A percentile compares a stretch with the other conserved stretches of the same genome.
These are phyloP conservation scores for Thripadectes ignobilis DNA, from an alignment of 2,797 vertebrate species.

Conservation along the genomic window DNA sequence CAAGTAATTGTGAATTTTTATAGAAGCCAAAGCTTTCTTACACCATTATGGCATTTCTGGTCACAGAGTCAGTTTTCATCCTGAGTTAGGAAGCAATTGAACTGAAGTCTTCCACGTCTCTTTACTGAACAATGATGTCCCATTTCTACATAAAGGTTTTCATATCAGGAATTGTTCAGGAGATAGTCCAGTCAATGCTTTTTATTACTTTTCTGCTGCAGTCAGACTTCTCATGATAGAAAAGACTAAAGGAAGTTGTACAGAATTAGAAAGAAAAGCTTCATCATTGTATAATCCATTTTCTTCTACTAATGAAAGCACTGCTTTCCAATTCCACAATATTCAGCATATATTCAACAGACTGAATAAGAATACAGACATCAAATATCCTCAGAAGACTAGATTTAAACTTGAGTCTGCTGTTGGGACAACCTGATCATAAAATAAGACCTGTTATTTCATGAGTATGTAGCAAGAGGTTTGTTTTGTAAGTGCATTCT, in stretches of 20 bases:
- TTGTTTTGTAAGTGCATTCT: not conserved
- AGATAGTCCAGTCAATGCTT: not conserved
- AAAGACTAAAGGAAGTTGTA: not conserved
- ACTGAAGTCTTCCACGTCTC: not conserved
- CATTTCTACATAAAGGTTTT: not conserved
- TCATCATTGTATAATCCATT: not conserved
- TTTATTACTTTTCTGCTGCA: not conserved
- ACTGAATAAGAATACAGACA: not conserved
- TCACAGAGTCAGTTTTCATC: not conserved
- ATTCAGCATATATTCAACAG: not conserved
- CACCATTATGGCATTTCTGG: not conserved
- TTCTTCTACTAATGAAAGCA: not conserved
- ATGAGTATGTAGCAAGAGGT: not conserved
- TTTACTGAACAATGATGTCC: not conserved
- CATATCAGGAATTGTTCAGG: not conserved
- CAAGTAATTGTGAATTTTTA: not conserved
- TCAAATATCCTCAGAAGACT: not conserved
- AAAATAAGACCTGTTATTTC: not conserved
- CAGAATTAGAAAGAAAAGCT: not conserved
- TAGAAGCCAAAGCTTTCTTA: not conserved
- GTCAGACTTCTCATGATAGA: not conserved
- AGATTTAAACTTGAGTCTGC: not conserved
- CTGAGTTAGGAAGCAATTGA: not conserved
- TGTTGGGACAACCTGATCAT: not conserved
- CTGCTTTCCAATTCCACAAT: not conserved